These are phyloP conservation scores for Ameiurus melas DNA, from an alignment of 2,113 vertebrate genomes.

Conservation along the genomic window DNA sequence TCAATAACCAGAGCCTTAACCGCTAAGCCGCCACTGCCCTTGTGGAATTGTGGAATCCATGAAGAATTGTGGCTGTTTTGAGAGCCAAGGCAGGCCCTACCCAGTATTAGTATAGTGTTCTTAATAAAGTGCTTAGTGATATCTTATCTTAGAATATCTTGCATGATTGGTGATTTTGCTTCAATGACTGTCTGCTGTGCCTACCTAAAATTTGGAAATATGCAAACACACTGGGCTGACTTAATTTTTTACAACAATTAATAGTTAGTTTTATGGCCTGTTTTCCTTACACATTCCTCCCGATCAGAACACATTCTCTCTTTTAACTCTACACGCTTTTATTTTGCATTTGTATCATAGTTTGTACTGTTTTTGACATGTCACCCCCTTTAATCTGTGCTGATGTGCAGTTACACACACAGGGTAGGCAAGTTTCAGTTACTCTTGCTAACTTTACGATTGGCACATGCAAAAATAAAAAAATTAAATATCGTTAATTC, in stretches of 20 bases:
- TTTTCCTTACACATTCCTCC: background rate
- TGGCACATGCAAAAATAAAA: background rate
- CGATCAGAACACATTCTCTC: background rate
- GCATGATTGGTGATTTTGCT: background rate
- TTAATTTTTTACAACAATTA: background rate
- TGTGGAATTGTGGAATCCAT: no score
- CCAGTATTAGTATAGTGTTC: no score
- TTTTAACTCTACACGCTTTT: background rate
- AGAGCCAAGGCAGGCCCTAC: no score
- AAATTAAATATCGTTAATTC: background rate
- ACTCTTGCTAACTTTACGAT: background rate
- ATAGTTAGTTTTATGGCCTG: background rate
- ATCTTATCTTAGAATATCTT: background rate
- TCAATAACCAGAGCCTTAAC: no score
- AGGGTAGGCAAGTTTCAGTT: background rate
- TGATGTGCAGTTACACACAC: background rate
- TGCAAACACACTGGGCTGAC: background rate
- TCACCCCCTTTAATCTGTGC: background rate
- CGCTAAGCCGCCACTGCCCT: no score
- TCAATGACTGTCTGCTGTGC: background rate
- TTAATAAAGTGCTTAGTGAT: no score
- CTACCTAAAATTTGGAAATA: background rate
- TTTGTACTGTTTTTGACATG: background rate
- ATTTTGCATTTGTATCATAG: background rate
- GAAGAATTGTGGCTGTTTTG: no score